Conservation (phyloP, 2,113 vertebrate species). For the Leucopsar rothschildi region DNA sequence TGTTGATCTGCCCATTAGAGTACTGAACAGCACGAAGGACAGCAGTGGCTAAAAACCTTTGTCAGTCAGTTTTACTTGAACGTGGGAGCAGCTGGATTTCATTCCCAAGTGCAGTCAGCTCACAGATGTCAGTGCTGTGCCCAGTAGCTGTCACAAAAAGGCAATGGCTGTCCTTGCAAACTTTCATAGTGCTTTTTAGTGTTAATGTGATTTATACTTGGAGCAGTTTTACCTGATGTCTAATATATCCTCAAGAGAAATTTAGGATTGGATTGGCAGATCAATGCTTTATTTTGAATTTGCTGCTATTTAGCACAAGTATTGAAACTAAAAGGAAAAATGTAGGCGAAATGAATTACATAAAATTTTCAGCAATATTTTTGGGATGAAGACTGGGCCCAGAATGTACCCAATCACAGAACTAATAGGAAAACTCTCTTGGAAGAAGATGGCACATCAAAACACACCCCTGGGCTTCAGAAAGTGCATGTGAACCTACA, state of each 20-base stretch:
- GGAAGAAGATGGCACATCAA: not conserved
- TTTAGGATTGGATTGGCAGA: not conserved
- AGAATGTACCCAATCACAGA: not conserved
- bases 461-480: not conserved
- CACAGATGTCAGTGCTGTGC: not conserved
- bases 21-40: not conserved
- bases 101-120: not conserved
- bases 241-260: conserved; percentile 21
- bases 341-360: not conserved
- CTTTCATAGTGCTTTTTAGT: not conserved
- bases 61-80: not conserved
- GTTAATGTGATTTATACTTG: not conserved
- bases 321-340: not conserved
- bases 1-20: not conserved
- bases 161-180: not conserved
- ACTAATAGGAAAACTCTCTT: not conserved
- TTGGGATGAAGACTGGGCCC: not conserved
- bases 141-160: conserved; percentile 14
- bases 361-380: not conserved
- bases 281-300: not conserved
- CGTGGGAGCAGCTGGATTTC: not conserved
- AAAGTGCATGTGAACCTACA: not conserved
- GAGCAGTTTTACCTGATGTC: not conserved
- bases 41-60: not conserved
- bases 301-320: not conserved